Evolutionary conservation across 2,113 vertebrate species (phyloP).

Genomic region (Cynopterus brachyotis): DNA sequence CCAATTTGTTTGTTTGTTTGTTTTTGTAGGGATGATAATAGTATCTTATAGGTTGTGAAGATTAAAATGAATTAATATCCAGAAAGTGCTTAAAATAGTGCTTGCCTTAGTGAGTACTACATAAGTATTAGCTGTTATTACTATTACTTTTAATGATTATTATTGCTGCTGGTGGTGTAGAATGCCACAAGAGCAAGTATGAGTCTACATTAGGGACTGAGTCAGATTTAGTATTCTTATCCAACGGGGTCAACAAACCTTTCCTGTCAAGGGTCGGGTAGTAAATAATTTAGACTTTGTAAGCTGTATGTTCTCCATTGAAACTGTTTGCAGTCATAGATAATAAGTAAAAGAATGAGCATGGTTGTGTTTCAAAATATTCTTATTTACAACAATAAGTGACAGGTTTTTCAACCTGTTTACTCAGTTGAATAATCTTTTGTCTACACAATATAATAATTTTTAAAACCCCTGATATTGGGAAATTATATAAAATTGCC

Average conservation of each 20-base stretch:
- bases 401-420: not conserved
- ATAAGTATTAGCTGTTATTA: not conserved
- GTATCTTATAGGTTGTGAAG: not conserved
- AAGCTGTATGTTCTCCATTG: not conserved
- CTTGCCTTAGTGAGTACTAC: not conserved
- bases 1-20: not conserved
- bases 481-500: not conserved
- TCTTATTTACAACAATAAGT: not conserved
- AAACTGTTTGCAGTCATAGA: not conserved
- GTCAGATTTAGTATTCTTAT: not conserved
- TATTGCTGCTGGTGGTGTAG: not conserved
- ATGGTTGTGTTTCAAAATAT: not conserved
- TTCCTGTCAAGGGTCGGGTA: not conserved
- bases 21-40: not conserved
- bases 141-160: not conserved
- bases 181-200: not conserved
- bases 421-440: not conserved
- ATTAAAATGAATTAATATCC: constrained; percentile 14
- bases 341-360: not conserved
- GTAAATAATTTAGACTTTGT: not conserved
- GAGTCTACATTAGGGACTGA: constrained; percentile 10
- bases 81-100: not conserved
- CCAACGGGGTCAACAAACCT: not conserved
- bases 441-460: not conserved
- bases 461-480: not conserved